A percentile compares a stretch with the other conserved stretches of the same genome.
Evolutionary conservation across 2,797 vertebrate species (phyloP).

Genomic region (Syndactyla subalaris): DNA sequence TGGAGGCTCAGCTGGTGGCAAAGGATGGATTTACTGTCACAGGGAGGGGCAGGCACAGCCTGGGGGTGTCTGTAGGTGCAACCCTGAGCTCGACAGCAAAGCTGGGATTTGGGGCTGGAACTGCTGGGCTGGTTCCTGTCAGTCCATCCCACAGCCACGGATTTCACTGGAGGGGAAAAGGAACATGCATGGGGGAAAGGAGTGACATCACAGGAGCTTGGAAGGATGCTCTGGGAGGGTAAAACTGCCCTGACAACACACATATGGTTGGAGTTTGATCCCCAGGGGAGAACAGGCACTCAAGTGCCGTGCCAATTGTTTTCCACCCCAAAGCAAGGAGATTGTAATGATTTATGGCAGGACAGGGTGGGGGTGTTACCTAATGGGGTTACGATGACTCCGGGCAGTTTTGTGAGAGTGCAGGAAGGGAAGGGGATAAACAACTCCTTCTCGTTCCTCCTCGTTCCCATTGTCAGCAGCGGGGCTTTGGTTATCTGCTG

Average conservation of each 20-base stretch:
- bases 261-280: neutral
- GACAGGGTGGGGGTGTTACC: neutral
- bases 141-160: neutral
- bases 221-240: neutral
- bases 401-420: neutral
- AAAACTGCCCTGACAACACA: neutral
- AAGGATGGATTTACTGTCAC: neutral
- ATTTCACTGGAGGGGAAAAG: neutral
- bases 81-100: neutral
- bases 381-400: constrained; percentile 13
- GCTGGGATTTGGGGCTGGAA: neutral
- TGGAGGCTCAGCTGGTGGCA: constrained; percentile 64
- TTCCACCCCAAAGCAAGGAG: neutral
- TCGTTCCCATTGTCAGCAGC: neutral
- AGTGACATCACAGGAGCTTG: neutral
- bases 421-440: neutral
- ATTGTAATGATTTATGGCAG: constrained; percentile 35
- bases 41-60: constrained; percentile 27
- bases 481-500: neutral
- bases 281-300: neutral
- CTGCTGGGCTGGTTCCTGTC: neutral
- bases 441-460: neutral
- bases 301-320: neutral
- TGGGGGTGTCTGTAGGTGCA: constrained; percentile 2
- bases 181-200: neutral